Percentiles rank a stretch among this genome's conserved stretches.
Conservation (phyloP, 2,113 vertebrate species). For the Mus spicilegus region DNA sequence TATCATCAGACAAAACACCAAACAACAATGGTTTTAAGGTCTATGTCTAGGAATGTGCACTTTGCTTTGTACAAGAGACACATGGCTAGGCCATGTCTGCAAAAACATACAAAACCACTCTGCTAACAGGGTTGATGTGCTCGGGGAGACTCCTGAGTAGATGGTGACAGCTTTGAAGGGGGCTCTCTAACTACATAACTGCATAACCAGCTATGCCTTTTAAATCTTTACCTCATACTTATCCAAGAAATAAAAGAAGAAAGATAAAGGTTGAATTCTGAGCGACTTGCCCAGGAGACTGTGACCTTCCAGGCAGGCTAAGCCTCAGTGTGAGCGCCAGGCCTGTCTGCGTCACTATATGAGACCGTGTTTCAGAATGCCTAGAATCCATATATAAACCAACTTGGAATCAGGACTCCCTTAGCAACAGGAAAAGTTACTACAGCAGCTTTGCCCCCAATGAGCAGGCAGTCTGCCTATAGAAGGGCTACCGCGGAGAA, state of each 20-base stretch:
- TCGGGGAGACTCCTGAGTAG: not conserved
- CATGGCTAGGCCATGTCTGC: not conserved
- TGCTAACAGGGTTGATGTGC: not conserved
- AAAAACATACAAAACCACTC: not conserved
- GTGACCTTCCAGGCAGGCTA: not conserved
- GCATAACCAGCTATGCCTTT: not conserved
- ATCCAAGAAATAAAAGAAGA: not conserved
- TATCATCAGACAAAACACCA: slow-evolving; percentile 44
- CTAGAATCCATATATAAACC: not conserved
- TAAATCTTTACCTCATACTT: not conserved
- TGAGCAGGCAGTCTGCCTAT: not conserved
- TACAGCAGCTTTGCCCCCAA: not conserved
- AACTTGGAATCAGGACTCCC: not conserved
- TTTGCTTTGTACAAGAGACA: not conserved
- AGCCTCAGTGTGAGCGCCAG: not conserved
- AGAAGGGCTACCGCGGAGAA: not conserved
- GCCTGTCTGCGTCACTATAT: not conserved
- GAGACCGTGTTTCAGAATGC: not conserved
- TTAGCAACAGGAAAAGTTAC: not conserved
- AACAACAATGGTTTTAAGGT: not conserved
- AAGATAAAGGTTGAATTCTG: not conserved
- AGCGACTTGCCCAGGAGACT: not conserved
- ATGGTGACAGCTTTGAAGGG: not conserved
- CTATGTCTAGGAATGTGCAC: not conserved
- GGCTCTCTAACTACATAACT: not conserved